Evolutionary conservation across 2,113 vertebrate species (phyloP).

Genomic region (Cynopterus brachyotis): DNA sequence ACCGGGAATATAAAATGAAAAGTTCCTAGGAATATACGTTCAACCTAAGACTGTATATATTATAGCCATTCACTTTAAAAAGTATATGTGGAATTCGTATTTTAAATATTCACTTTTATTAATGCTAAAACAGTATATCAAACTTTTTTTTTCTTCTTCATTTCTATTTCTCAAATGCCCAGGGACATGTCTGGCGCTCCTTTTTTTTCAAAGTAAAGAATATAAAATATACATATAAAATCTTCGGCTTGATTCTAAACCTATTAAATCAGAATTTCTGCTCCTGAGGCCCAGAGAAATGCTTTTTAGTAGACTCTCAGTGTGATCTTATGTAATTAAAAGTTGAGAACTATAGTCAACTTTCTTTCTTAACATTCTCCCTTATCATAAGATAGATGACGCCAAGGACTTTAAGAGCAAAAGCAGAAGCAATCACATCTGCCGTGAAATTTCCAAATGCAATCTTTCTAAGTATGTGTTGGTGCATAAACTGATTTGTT

Average conservation of each 20-base stretch:
- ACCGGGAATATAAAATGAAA: not conserved
- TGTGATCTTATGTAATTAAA: constrained; percentile 47
- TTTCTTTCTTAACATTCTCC: not conserved
- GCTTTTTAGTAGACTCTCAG: not conserved
- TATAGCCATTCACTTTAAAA: not conserved
- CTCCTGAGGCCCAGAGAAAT: not conserved
- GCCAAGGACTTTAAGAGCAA: constrained; percentile 54
- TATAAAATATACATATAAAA: not conserved
- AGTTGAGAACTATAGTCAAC: not conserved
- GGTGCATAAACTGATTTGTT: constrained; percentile 66
- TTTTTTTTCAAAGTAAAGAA: not conserved
- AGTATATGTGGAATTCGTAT: not conserved
- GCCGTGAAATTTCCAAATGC: constrained; percentile 52
- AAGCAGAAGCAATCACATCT: constrained; percentile 47
- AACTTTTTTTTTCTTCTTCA: not conserved
- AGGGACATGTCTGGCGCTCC: not conserved
- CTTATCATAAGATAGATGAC: constrained; percentile 44
- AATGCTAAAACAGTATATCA: not conserved
- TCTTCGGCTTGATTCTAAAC: constrained; percentile 25
- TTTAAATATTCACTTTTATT: not conserved
- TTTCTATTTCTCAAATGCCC: not conserved
- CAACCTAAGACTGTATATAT: not conserved
- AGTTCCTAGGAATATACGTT: not conserved
- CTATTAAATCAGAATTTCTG: not conserved
- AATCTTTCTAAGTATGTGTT: constrained; percentile 57